phyloP scores from a whole-genome alignment of 2,113 vertebrate species.

The Suricata suricatta region DNA sequence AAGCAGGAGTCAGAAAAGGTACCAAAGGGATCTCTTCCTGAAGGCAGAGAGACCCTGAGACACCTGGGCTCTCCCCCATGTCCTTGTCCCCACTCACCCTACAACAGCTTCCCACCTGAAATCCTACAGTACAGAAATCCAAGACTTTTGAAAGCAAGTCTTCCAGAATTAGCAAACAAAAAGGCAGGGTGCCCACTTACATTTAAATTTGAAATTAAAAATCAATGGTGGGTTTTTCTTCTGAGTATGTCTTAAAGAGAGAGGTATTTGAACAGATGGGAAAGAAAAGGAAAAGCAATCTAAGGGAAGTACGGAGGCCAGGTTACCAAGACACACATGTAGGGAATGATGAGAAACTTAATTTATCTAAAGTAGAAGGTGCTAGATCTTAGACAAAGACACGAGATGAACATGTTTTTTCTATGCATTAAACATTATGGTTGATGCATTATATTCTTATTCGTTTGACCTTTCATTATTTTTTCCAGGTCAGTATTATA shows the following conservation, averaged over 20 bases:
- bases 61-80: accelerated
- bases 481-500: neutral
- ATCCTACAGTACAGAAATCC: neutral
- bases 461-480: neutral
- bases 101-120: accelerated
- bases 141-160: neutral
- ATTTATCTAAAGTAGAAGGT: neutral
- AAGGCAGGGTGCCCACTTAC: no score
- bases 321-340: accelerated
- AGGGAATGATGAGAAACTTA: neutral
- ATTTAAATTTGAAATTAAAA: neutral
- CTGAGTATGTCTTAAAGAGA: neutral
- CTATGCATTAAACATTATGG: neutral
- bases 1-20: neutral
- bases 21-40: accelerated
- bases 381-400: neutral
- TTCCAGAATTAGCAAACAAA: neutral
- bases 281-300: neutral
- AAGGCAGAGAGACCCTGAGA: neutral
- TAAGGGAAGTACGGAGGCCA: neutral
- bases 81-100: no score
- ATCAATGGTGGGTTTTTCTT: no score
- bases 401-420: neutral
- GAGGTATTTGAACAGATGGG: neutral
- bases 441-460: neutral